These are phyloP conservation scores for Formica selysi DNA, from an alignment of 1,140 invertebrate species.

Conservation along the genomic window DNA sequence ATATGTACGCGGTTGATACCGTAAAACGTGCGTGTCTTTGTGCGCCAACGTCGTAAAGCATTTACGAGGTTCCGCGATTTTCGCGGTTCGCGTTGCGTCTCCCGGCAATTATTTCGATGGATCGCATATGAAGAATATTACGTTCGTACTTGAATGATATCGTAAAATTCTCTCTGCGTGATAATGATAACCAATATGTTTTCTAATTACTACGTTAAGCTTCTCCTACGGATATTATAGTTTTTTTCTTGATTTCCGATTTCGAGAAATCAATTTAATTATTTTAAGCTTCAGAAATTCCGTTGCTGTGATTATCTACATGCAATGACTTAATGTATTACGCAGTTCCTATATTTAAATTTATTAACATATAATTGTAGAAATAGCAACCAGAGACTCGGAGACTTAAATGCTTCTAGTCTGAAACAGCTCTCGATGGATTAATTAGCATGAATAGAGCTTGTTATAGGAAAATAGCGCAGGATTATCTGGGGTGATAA, in stretches of 20 bases:
- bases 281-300: background rate
- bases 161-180: background rate
- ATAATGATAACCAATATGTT: background rate
- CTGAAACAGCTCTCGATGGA: background rate
- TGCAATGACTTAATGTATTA: background rate
- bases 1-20: background rate
- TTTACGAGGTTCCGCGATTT: slow-evolving; percentile 29
- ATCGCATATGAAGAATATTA: too few species aligned
- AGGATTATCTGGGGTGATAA: slow-evolving; percentile 22
- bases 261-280: too few species aligned
- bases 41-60: background rate
- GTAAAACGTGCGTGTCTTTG: background rate
- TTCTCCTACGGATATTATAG: background rate
- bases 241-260: background rate
- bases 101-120: background rate
- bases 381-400: background rate
- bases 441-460: slow-evolving; percentile 6
- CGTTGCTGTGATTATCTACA: background rate
- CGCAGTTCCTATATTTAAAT: slow-evolving; percentile 7
- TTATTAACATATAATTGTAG: background rate
- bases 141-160: background rate
- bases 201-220: slow-evolving; percentile 7
- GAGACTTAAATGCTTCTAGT: background rate
- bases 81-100: background rate
- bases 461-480: background rate